Conservation (phyloP, 2,113 vertebrate species). For the Pavo muticus region DNA sequence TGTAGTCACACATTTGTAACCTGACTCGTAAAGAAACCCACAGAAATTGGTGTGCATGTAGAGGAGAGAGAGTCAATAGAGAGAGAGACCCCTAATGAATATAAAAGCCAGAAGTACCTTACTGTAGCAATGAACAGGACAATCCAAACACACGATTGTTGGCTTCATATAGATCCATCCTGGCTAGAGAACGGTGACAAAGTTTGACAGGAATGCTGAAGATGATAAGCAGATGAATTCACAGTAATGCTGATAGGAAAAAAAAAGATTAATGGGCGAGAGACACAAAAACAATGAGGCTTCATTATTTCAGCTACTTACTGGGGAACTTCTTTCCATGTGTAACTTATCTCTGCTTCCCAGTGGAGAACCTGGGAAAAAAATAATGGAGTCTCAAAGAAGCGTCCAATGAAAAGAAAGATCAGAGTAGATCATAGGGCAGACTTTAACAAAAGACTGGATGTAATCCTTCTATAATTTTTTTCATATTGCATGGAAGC, state of each 20-base stretch:
- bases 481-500: not conserved
- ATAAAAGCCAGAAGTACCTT: slow-evolving; percentile 17
- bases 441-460: not conserved
- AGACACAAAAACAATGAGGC: not conserved
- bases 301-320: not conserved
- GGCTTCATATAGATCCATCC: not conserved
- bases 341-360: not conserved
- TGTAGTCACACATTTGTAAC: not conserved
- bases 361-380: not conserved
- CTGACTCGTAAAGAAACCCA: not conserved
- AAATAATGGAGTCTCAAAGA: not conserved
- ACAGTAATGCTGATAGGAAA: not conserved
- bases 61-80: not conserved
- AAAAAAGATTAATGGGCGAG: not conserved
- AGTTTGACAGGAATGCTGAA: not conserved
- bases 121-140: not conserved
- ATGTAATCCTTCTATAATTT: not conserved
- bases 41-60: not conserved
- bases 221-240: not conserved
- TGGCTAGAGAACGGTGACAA: not conserved
- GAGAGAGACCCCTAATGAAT: not conserved
- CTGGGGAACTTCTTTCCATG: not conserved
- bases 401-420: not conserved
- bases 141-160: not conserved
- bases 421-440: not conserved